Percentiles rank a stretch among this genome's conserved stretches.
phyloP scores from a whole-genome alignment of 2,113 vertebrate genomes.

The Equus przewalskii region DNA sequence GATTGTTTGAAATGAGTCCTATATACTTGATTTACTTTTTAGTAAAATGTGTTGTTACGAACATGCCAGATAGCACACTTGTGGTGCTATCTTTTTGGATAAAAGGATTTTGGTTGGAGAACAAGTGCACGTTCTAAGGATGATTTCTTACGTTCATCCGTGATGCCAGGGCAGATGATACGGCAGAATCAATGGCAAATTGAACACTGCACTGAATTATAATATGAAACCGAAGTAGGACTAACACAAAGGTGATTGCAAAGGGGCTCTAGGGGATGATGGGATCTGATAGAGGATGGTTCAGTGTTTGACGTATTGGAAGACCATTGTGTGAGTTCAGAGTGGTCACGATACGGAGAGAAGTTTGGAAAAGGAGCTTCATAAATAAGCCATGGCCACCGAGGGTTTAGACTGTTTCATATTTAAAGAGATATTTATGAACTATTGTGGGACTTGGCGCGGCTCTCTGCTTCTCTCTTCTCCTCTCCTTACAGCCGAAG shows the following conservation, averaged over 20 bases:
- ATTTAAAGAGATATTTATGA: slow-evolving; percentile 81
- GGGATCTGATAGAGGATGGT: not conserved
- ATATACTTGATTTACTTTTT: not conserved
- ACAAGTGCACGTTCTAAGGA: not conserved
- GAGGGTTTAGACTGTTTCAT: slow-evolving; percentile 71
- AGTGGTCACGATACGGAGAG: slow-evolving; percentile 1
- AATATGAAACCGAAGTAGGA: not conserved
- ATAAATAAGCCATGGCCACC: slow-evolving; percentile 75
- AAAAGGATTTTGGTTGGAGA: not conserved
- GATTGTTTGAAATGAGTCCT: not conserved
- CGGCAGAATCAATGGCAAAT: not conserved
- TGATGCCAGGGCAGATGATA: not conserved
- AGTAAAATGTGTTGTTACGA: not conserved
- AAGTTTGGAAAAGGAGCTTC: slow-evolving; percentile 57
- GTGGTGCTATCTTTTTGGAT: not conserved
- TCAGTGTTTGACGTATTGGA: not conserved
- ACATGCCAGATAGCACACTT: not conserved
- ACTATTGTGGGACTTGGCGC: slow-evolving; percentile 42
- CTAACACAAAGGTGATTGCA: not conserved
- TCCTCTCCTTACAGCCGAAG: slow-evolving; percentile 63
- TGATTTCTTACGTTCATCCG: not conserved
- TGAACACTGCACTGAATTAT: not conserved
- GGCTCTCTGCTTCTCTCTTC: not conserved
- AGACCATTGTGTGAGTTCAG: slow-evolving; percentile 63
- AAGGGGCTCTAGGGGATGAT: not conserved